phyloP scores from a whole-genome alignment of 1,140 invertebrate genomes.

The Nylanderia fulva region DNA sequence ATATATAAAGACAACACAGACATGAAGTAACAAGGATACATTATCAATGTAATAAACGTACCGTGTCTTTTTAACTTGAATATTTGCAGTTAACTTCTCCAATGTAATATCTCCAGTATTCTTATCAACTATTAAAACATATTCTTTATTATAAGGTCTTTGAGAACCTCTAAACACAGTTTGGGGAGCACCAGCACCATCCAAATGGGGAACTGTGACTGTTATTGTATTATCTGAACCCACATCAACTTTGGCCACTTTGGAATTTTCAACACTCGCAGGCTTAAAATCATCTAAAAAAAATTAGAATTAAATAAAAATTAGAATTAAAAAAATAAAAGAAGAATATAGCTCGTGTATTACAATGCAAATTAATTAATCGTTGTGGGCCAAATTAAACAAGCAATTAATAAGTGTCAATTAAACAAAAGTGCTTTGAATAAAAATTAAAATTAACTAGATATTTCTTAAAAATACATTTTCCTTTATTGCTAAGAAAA shows the following conservation, averaged over 20 bases:
- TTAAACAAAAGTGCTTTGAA: too few relatives aligned
- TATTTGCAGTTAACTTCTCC: conserved; percentile 95
- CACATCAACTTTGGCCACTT: conserved; percentile 95
- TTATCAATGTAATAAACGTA: conserved; percentile 83
- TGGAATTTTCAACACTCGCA: conserved; percentile 96
- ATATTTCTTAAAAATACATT: too few relatives aligned
- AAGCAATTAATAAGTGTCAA: too few relatives aligned
- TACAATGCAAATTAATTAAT: too few relatives aligned
- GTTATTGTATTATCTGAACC: conserved; percentile 95
- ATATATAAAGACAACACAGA: neutral
- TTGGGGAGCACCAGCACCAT: conserved; percentile 94
- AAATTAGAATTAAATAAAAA: too few relatives aligned
- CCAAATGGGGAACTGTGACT: conserved; percentile 96
- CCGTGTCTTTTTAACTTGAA: conserved; percentile 98
- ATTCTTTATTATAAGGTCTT: conserved; percentile 96
- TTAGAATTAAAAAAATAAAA: too few relatives aligned
- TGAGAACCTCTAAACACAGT: conserved; percentile 98
- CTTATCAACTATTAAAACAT: conserved; percentile 97
- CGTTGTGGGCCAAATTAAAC: too few relatives aligned
- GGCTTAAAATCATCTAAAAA: conserved; percentile 99
- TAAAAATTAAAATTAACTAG: too few relatives aligned
- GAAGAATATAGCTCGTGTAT: too few relatives aligned
- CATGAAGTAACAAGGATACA: neutral
- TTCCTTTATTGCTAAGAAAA: too few relatives aligned
- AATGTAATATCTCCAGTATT: conserved; percentile 96